Percentiles rank a stretch among this genome's conserved stretches.
These are phyloP conservation scores for Bubo scandiacus DNA, from an alignment of 2,113 vertebrate species.

Conservation along the genomic window DNA sequence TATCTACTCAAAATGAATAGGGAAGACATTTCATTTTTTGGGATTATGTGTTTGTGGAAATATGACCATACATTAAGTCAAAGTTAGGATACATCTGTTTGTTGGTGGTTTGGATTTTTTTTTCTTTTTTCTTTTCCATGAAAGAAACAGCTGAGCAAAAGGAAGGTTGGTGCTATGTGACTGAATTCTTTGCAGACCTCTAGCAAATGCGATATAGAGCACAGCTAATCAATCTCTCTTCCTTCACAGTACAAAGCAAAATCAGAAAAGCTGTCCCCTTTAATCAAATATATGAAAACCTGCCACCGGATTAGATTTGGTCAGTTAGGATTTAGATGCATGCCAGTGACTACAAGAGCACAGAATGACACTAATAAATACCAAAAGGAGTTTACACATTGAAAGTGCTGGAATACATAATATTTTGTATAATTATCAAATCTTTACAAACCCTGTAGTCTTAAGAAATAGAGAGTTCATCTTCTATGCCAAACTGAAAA, in stretches of 20 bases:
- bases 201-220: background rate
- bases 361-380: background rate
- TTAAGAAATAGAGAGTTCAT: background rate
- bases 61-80: background rate
- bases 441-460: background rate
- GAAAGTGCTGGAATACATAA: background rate
- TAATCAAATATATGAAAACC: constrained; percentile 6
- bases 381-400: background rate
- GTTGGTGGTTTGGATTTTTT: background rate
- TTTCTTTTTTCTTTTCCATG: background rate
- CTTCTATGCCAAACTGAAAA: background rate
- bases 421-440: background rate
- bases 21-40: background rate
- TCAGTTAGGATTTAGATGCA: background rate
- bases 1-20: background rate
- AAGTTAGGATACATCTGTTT: background rate
- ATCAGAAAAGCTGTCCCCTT: constrained; percentile 36
- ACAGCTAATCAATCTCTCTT: background rate
- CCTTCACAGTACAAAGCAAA: constrained; percentile 45
- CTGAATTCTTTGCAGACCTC: background rate
- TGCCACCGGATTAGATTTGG: background rate
- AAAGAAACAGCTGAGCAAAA: background rate
- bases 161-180: background rate
- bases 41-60: background rate
- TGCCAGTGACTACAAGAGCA: background rate